These are phyloP conservation scores for Coracias cyanogaster DNA, from an alignment of 2,797 vertebrate genomes.

Conservation along the genomic window DNA sequence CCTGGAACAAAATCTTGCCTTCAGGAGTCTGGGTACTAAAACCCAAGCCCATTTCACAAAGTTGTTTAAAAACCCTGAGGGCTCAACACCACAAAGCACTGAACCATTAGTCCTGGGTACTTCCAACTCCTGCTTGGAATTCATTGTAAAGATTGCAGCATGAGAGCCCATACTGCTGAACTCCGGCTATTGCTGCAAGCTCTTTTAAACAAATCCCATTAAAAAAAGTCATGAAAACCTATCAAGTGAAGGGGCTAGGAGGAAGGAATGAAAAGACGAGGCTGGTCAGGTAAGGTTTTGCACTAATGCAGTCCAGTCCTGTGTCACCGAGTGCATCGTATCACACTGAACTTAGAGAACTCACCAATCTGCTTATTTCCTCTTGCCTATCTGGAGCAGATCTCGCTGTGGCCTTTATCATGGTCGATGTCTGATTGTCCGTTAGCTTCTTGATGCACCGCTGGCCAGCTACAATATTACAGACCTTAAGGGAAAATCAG, in stretches of 20 bases:
- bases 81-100: background rate
- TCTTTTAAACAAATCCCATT: background rate
- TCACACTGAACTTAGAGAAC: slow-evolving; percentile 37
- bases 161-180: background rate
- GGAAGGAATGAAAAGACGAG: background rate
- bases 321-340: background rate
- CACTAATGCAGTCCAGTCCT: background rate
- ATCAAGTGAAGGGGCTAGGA: background rate
- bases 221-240: background rate
- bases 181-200: background rate
- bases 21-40: no score
- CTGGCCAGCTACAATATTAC: slow-evolving; percentile 98
- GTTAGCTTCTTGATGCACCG: slow-evolving; percentile 98
- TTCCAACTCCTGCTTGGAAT: background rate
- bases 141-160: background rate
- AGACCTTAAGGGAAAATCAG: slow-evolving; percentile 83
- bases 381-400: slow-evolving; percentile 97
- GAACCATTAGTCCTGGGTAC: background rate
- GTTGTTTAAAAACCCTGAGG: background rate
- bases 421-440: slow-evolving; percentile 99
- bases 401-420: slow-evolving; percentile 98
- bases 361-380: slow-evolving; percentile 97
- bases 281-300: background rate
- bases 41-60: no score
- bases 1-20: no score